Percentiles rank a stretch among this genome's conserved stretches.
Evolutionary conservation across 64 coral and sea anemone species (phyloP).

Genomic region (Porites australiensis): DNA sequence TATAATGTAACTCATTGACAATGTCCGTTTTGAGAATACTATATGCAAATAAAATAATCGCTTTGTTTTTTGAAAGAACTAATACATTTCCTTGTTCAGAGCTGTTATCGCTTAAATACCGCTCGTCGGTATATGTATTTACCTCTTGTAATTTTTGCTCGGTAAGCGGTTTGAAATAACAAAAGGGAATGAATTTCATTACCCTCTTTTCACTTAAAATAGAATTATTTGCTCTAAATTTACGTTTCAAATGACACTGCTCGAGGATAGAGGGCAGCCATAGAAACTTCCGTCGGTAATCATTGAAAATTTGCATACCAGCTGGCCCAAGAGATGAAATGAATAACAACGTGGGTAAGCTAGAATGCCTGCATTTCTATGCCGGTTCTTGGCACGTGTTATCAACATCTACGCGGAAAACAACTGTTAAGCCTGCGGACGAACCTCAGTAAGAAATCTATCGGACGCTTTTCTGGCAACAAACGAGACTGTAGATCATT

Average conservation of each 20-base stretch:
- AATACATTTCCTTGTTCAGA: conserved; percentile 40
- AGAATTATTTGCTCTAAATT: conserved; percentile 9
- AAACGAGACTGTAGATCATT: neutral
- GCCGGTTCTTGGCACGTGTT: conserved; percentile 9
- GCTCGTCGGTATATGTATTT: conserved; percentile 8
- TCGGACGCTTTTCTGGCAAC: neutral
- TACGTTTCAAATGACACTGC: neutral
- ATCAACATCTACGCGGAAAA: neutral
- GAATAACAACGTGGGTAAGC: conserved; percentile 42
- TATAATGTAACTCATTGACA: neutral
- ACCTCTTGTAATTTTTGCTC: neutral
- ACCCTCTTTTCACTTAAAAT: neutral
- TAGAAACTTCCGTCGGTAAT: conserved; percentile 10
- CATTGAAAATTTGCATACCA: conserved; percentile 48
- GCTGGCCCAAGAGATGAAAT: conserved; percentile 24
- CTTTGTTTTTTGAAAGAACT: neutral
- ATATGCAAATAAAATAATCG: conserved; percentile 38
- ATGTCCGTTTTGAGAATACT: neutral
- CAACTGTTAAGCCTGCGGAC: neutral
- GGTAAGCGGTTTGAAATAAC: neutral
- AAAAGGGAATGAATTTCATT: neutral
- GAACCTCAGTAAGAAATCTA: neutral
- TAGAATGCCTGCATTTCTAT: conserved; percentile 29
- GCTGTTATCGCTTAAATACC: neutral
- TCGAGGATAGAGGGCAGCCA: neutral